Evolutionary conservation across 2,113 vertebrate species (phyloP), one percentile per base, ranked within the genome.

Genomic region (Verasper variegatus): DNA sequence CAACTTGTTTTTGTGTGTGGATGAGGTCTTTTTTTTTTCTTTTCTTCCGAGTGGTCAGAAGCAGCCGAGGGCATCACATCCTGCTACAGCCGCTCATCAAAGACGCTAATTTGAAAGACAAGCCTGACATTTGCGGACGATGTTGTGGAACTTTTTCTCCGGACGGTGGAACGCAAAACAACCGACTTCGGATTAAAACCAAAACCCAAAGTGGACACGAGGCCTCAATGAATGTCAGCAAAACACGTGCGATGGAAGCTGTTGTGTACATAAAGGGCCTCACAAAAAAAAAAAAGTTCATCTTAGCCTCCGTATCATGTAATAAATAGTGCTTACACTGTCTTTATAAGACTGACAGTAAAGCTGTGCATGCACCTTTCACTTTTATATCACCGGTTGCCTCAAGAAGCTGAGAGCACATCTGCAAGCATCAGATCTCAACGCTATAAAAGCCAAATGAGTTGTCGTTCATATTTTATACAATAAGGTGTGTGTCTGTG

Each of bases 351-450:
- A 85, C 88, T 82, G 82, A 82, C 69, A 76, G 85, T 80, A 82
- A 82, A 84, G 84, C 86, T 89, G 89, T 85, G 83, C 86, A 87
- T 88, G 87, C 86, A 88, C 83, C 85, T 87, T 85, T 80, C 84
- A 91, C 90, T 88, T 82, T 83, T 87, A 79, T 85, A 76, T 69
- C 85, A 63, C 45, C 55, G 37, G 61, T 26, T 61, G 69, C 83
- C 74, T 85, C 59, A 5, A 72, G 67, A 69, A 72, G 71, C 80
- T 69, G 60, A 66, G 78, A 49, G 58, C 86, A 83, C 70, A 35
- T 81, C 80, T 80, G 73, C 42, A 27, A 70, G 71, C 14, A 37
- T 71, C 69, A 56, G 58, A 68, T 71, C 68, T 61, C 56, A 18
- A 85, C 80, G 67, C 75, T 82, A 69, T 82, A 61, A 74, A 55